phyloP scores from a whole-genome alignment of 2,888 invertebrate species.

The Venustoraphidia nigricollis region DNA sequence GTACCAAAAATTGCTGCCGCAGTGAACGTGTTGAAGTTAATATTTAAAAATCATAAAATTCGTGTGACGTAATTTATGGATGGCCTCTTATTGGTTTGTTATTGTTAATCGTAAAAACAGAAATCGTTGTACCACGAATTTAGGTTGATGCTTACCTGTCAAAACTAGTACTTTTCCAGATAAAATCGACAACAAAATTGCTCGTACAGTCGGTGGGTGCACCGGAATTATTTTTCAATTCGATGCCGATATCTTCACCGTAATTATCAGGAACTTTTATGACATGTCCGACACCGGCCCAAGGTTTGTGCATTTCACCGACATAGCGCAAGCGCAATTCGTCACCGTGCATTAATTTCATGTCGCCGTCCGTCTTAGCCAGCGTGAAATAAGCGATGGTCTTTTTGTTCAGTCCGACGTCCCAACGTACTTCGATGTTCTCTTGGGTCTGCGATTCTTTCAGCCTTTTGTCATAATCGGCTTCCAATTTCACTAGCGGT shows the following conservation, averaged over 20 bases:
- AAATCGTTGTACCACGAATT: too few relatives aligned
- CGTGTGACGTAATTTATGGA: too few relatives aligned
- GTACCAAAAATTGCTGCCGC: too few relatives aligned
- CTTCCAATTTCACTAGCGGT: slow-evolving; percentile 91
- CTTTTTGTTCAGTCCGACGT: slow-evolving; percentile 95
- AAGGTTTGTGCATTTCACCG: slow-evolving; percentile 84
- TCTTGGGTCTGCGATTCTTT: slow-evolving; percentile 98
- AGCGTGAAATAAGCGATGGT: slow-evolving; percentile 94
- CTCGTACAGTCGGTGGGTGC: slow-evolving; percentile 89
- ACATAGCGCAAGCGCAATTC: slow-evolving; percentile 85
- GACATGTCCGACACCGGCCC: slow-evolving; percentile 97
- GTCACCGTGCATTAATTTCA: slow-evolving; percentile 99
- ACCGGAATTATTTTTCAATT: slow-evolving; percentile 80
- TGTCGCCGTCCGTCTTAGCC: slow-evolving; percentile 94
- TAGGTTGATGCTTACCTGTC: slow-evolving; percentile 47
- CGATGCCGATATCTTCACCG: slow-evolving; percentile 95
- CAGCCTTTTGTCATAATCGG: slow-evolving; percentile 92
- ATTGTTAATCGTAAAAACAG: too few relatives aligned
- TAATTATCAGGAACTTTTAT: slow-evolving; percentile 92
- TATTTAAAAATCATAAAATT: too few relatives aligned
- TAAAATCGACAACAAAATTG: slow-evolving; percentile 96
- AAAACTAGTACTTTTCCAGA: slow-evolving; percentile 98
- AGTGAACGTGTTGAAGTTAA: too few relatives aligned
- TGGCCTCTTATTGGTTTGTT: too few relatives aligned
- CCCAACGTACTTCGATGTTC: slow-evolving; percentile 97